Evolutionary conservation across 1,140 invertebrate genomes (phyloP).

Genomic region (Berghia stephanieae): DNA sequence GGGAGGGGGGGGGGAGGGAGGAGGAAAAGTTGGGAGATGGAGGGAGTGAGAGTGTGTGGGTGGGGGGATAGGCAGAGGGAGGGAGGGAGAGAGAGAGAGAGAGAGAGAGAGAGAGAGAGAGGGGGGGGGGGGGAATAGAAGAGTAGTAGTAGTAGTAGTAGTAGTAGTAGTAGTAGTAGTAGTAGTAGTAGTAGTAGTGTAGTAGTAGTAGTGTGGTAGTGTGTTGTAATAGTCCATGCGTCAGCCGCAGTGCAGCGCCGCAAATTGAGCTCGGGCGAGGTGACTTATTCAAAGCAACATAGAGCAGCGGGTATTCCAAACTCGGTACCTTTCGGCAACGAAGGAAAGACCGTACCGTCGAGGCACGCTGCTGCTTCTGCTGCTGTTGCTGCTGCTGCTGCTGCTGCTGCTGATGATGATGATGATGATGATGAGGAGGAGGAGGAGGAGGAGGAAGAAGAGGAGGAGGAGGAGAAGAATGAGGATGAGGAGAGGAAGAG

Average conservation of each 20-base stretch:
- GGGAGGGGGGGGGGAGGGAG: not conserved
- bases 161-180: not conserved
- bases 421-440: no score
- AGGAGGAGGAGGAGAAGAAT: no score
- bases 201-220: no score
- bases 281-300: no score
- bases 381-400: not conserved
- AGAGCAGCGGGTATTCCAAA: no score
- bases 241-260: no score
- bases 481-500: no score
- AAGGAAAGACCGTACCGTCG: no score
- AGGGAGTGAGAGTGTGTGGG: not conserved
- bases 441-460: no score
- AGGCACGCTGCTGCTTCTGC: not conserved
- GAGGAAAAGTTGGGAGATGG: not conserved
- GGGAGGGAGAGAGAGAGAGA: constrained; percentile 18
- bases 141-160: not conserved
- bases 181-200: not conserved
- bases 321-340: no score
- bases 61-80: constrained; percentile 5
- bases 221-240: no score
- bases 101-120: constrained; percentile 19
- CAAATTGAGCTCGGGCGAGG: no score
- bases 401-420: not conserved
- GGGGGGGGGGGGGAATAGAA: not conserved